A percentile compares a stretch with the other conserved stretches of the same genome.
These are phyloP conservation scores for Pandemis heparana DNA, from an alignment of 2,888 invertebrate species.

Conservation along the genomic window DNA sequence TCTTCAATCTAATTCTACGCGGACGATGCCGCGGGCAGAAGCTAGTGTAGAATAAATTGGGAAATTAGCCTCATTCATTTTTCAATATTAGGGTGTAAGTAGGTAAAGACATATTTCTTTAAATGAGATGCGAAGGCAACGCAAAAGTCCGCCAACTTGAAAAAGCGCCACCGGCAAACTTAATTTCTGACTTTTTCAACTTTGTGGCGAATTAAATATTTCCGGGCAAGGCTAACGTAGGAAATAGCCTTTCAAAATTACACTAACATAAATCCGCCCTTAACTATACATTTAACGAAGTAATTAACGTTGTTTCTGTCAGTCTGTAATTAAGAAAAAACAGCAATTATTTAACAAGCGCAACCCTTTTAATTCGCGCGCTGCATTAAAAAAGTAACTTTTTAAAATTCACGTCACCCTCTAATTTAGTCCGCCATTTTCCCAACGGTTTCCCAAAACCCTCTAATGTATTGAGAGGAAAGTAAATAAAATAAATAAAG, in stretches of 20 bases:
- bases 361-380: constrained; percentile 53
- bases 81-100: not conserved
- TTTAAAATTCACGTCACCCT: constrained; percentile 55
- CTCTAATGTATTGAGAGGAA: constrained; percentile 66
- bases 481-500: constrained; percentile 64
- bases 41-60: too few relatives aligned
- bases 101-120: not conserved
- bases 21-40: too few relatives aligned
- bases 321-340: constrained; percentile 36
- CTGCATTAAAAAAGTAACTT: constrained; percentile 58
- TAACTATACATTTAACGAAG: constrained; percentile 28
- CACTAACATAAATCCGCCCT: not conserved
- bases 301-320: constrained; percentile 35
- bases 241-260: not conserved
- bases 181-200: not conserved
- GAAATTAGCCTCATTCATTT: too few relatives aligned
- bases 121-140: not conserved
- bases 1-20: too few relatives aligned
- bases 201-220: not conserved
- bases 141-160: not conserved
- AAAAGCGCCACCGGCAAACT: not conserved
- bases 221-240: not conserved
- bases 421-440: constrained; percentile 59
- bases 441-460: constrained; percentile 61
- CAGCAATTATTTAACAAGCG: constrained; percentile 47